Evolutionary conservation across 2,888 invertebrate genomes (phyloP), one percentile per base, ranked within the genome.

Genomic region (Atethmia centrago): DNA sequence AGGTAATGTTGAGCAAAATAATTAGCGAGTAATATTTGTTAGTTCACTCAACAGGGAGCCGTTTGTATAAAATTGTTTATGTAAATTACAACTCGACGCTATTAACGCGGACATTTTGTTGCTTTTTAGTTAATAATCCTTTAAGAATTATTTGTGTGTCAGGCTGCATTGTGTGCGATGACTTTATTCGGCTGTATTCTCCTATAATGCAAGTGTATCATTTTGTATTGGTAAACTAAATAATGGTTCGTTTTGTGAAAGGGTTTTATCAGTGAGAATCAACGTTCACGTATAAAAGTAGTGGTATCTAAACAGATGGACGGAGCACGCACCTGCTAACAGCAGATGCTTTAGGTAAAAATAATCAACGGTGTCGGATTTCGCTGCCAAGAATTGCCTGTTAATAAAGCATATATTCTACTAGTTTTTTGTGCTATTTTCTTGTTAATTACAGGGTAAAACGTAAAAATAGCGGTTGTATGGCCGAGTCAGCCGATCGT

Each of bases 11-110:
- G 78, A 87, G 89, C 88, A 85, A 89, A 90, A 90, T 93, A 92
- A 94, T 93, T 93, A 94, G 91, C 85, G 85, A 85, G 85, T 88
- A 88, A 91, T 90, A 92, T 91, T 89, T 89, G 88, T 87, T 88
- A 82, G 82, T 81, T 80, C 76, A 81, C 85, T 83, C 90, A 80
- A 85, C 83, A 80, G 79, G 81, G 79, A 80, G 78, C 75, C 80
- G 82, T 75, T 76, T 77, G 76, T 82, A 77, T 74, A 51, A 77
- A 83, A 83, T 79, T 87, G 83, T 85, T 87, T 83, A 88, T 87
- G 88, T 79, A 84, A 88, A 89, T 87, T 69, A 77, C 69, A 74
- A 79, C 76, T 63, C 71, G 74, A 61, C 59, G 69, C 74, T 86
- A 78, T 85, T 76, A 80, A 68, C 74, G 58, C 70, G 74, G 36